A percentile compares a stretch with the other conserved stretches of the same genome.
These are phyloP conservation scores for Promerops cafer DNA, from an alignment of 2,113 vertebrate species.

Conservation along the genomic window DNA sequence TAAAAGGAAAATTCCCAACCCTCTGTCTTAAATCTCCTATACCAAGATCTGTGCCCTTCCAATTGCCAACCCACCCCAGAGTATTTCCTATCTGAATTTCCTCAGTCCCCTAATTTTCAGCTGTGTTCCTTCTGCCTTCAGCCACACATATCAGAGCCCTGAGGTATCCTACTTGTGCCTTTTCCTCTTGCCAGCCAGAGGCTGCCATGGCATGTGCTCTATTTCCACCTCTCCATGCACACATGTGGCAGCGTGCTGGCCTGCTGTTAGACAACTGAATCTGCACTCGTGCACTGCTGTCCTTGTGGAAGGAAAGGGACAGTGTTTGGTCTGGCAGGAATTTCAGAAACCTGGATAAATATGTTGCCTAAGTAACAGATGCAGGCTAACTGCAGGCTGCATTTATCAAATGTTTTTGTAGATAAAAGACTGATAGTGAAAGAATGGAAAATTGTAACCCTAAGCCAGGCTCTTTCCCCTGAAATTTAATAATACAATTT, in stretches of 20 bases:
- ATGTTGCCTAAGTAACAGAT: background rate
- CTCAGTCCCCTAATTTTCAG: background rate
- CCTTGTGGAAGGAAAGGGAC: background rate
- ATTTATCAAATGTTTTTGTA: background rate
- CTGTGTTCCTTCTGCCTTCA: background rate
- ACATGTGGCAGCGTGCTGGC: fast-evolving
- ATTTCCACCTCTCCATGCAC: background rate
- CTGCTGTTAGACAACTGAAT: background rate
- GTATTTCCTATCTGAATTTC: background rate
- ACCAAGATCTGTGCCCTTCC: background rate
- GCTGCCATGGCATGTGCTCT: background rate
- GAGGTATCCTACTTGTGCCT: background rate
- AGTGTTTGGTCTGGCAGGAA: background rate
- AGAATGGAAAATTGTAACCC: background rate
- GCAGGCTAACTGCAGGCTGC: background rate
- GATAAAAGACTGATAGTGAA: background rate
- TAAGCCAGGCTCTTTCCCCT: background rate
- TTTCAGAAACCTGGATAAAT: background rate
- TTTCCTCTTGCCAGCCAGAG: background rate
- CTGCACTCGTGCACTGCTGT: background rate
- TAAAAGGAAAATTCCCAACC: background rate
- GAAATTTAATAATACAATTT: background rate
- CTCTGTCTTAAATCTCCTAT: background rate
- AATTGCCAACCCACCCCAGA: background rate
- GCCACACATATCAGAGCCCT: background rate